phyloP scores from a whole-genome alignment of 2,797 vertebrate genomes.

The Phrynocephalus vlangalii region DNA sequence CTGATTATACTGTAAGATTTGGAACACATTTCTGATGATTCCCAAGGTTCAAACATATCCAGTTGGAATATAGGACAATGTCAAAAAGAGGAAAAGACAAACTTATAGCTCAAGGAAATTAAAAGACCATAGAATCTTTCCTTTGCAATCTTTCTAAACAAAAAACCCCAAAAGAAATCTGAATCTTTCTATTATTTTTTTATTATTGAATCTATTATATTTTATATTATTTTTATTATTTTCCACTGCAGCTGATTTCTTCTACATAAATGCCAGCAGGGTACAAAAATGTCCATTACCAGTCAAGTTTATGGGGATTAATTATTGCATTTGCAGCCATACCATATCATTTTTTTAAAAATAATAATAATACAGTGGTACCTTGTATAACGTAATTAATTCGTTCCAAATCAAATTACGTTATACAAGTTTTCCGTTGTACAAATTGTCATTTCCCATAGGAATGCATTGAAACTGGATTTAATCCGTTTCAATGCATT shows the following conservation, averaged over 20 bases:
- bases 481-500: too few species aligned
- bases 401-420: too few species aligned
- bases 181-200: background rate
- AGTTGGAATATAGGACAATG: background rate
- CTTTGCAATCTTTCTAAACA: background rate
- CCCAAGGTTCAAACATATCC: too few species aligned
- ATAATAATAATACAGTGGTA: too few species aligned
- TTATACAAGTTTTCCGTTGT: too few species aligned
- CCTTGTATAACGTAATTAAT: too few species aligned
- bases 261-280: constrained; percentile 12
- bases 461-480: too few species aligned
- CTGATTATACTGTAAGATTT: background rate
- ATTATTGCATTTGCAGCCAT: background rate
- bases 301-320: background rate
- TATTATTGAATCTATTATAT: too few species aligned
- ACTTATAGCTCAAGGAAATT: background rate
- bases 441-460: too few species aligned
- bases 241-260: background rate
- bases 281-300: background rate
- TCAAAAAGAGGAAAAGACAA: background rate
- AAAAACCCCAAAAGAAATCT: background rate
- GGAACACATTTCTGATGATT: background rate
- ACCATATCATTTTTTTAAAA: background rate
- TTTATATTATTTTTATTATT: too few species aligned
- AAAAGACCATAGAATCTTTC: background rate